These are phyloP conservation scores for Botrylloides violaceus DNA, from an alignment of 23 tunicate genomes.

Conservation along the genomic window DNA sequence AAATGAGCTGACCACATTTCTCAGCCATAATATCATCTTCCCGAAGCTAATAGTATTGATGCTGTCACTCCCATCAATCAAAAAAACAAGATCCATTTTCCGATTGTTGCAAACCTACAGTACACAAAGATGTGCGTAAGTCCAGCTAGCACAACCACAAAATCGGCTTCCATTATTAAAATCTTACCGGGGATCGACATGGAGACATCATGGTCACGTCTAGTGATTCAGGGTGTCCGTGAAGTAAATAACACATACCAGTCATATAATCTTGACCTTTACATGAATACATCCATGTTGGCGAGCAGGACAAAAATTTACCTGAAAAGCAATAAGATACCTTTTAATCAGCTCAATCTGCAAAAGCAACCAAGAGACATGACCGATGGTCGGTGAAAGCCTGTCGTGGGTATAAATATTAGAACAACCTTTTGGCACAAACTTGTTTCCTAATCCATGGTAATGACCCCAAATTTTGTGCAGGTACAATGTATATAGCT, in stretches of 20 bases:
- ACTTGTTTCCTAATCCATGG: too few relatives aligned
- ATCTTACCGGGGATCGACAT: slow-evolving; percentile 30
- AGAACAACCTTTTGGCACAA: too few relatives aligned
- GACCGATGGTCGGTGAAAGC: too few relatives aligned
- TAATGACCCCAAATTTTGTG: too few relatives aligned
- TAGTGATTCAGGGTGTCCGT: neutral
- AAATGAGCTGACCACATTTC: slow-evolving; percentile 40
- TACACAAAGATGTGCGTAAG: neutral
- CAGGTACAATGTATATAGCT: too few relatives aligned
- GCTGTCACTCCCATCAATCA: slow-evolving; percentile 50
- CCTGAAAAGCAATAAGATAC: slow-evolving; percentile 28
- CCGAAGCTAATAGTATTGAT: slow-evolving; percentile 20
- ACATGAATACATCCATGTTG: slow-evolving; percentile 38
- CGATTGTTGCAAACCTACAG: slow-evolving; percentile 33
- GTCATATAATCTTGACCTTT: slow-evolving; percentile 31
- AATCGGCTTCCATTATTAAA: neutral
- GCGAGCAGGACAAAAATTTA: slow-evolving; percentile 39
- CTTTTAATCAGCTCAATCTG: too few relatives aligned
- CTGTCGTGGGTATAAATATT: too few relatives aligned
- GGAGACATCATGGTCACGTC: slow-evolving; percentile 28
- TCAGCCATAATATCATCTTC: slow-evolving; percentile 24
- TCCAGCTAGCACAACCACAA: neutral
- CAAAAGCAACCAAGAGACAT: too few relatives aligned
- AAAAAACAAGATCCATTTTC: slow-evolving; percentile 38
- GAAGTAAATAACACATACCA: slow-evolving; percentile 44